Conservation (phyloP, 1,140 invertebrate species). For the Drosophila tristis region DNA sequence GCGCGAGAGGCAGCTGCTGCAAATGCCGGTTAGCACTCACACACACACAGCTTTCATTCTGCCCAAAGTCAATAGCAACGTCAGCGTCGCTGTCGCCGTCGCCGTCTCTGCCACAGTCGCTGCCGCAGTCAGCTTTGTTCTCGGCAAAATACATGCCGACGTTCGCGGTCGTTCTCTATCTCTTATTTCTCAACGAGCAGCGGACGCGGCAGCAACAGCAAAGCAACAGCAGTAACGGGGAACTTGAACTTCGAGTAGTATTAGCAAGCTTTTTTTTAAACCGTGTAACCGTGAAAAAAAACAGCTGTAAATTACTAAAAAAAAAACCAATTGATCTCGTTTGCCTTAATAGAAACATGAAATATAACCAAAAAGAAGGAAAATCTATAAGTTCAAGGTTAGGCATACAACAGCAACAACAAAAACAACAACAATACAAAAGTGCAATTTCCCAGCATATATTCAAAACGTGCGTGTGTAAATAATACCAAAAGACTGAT, state of each 20-base stretch:
- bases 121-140: slow-evolving; percentile 56
- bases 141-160: slow-evolving; percentile 28
- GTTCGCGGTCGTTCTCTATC: slow-evolving; percentile 24
- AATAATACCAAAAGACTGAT: slow-evolving; percentile 52
- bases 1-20: slow-evolving; percentile 42
- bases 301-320: background rate
- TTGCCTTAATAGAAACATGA: slow-evolving; percentile 38
- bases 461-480: slow-evolving; percentile 32
- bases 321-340: slow-evolving; percentile 39
- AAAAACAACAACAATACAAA: background rate
- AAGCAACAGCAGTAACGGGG: slow-evolving; percentile 22
- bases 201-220: slow-evolving; percentile 60
- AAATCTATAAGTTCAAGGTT: slow-evolving; percentile 8
- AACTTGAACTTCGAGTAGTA: slow-evolving; percentile 56
- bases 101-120: slow-evolving; percentile 20
- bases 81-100: slow-evolving; percentile 26
- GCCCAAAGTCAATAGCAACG: slow-evolving; percentile 34
- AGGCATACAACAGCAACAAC: background rate
- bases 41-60: slow-evolving; percentile 35
- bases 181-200: slow-evolving; percentile 72
- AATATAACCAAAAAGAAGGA: slow-evolving; percentile 2
- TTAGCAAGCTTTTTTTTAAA: slow-evolving; percentile 46
- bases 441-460: slow-evolving; percentile 45
- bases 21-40: slow-evolving; percentile 62
- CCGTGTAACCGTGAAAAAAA: slow-evolving; percentile 19